These are phyloP conservation scores for Gymnopithys bicolor DNA, from an alignment of 2,797 vertebrate genomes.

Conservation along the genomic window DNA sequence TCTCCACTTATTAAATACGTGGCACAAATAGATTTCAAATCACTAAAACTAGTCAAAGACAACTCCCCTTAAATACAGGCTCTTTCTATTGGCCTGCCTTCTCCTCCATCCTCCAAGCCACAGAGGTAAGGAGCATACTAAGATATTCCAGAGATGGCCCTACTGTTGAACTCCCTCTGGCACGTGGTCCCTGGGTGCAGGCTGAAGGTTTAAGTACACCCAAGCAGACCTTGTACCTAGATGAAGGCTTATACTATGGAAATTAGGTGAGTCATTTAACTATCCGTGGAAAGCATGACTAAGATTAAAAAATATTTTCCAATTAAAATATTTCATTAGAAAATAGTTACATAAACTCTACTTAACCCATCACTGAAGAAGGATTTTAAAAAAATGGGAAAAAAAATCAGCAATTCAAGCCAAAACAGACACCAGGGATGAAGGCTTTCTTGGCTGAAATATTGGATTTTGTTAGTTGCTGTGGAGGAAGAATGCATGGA, in stretches of 20 bases:
- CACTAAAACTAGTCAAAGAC: neutral
- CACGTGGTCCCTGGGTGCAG: neutral
- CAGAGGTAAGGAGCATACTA: neutral
- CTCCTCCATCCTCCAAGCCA: neutral
- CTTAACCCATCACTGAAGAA: neutral
- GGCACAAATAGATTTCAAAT: neutral
- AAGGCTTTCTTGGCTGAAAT: neutral
- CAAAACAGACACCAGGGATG: neutral
- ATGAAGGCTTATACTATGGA: neutral
- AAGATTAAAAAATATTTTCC: neutral
- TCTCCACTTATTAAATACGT: neutral
- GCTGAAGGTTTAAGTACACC: neutral
- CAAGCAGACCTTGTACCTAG: neutral
- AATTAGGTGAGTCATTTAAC: neutral
- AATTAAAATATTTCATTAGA: neutral
- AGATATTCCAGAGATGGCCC: neutral
- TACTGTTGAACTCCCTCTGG: neutral
- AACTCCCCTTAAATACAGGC: neutral
- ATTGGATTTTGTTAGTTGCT: neutral
- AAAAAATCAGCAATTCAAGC: neutral
- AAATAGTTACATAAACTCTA: neutral
- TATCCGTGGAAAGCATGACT: neutral
- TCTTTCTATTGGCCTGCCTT: neutral
- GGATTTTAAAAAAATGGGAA: neutral
- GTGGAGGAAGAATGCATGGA: neutral